Conservation (phyloP, 2,888 invertebrate genomes). For the Rhagonycha fulva region DNA sequence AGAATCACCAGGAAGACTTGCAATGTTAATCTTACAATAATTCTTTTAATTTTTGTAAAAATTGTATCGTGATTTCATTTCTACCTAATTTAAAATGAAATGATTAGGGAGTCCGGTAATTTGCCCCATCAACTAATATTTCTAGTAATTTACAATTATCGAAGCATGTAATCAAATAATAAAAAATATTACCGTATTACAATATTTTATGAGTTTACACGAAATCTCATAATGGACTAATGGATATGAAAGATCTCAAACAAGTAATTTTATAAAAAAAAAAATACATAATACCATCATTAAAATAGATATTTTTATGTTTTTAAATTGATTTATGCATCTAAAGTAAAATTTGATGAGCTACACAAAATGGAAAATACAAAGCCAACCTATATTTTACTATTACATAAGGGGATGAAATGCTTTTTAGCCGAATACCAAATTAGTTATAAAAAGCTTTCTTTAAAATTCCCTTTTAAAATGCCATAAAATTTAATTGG, state of each 20-base stretch:
- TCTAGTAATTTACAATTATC: too few relatives aligned
- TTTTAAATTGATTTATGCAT: background rate
- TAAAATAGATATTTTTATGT: background rate
- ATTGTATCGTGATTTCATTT: too few relatives aligned
- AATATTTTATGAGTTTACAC: background rate
- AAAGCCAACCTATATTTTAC: slow-evolving; percentile 16
- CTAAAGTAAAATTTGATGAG: slow-evolving; percentile 18
- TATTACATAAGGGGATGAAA: slow-evolving; percentile 9
- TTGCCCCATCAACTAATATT: too few relatives aligned
- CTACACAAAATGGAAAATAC: background rate
- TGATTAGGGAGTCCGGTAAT: too few relatives aligned
- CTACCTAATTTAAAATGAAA: too few relatives aligned
- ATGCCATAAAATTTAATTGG: background rate
- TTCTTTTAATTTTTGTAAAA: too few relatives aligned
- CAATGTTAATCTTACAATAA: too few relatives aligned
- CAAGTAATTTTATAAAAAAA: background rate
- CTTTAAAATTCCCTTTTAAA: slow-evolving; percentile 5
- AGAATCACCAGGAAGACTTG: too few relatives aligned
- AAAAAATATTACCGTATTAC: background rate
- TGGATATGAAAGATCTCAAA: background rate
- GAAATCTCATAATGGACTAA: background rate
- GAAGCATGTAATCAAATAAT: background rate
- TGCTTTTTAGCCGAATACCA: slow-evolving; percentile 18
- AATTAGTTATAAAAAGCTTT: slow-evolving; percentile 13
- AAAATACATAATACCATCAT: background rate